Conservation (phyloP, 2,113 vertebrate species). For the Nerophis ophidion region DNA sequence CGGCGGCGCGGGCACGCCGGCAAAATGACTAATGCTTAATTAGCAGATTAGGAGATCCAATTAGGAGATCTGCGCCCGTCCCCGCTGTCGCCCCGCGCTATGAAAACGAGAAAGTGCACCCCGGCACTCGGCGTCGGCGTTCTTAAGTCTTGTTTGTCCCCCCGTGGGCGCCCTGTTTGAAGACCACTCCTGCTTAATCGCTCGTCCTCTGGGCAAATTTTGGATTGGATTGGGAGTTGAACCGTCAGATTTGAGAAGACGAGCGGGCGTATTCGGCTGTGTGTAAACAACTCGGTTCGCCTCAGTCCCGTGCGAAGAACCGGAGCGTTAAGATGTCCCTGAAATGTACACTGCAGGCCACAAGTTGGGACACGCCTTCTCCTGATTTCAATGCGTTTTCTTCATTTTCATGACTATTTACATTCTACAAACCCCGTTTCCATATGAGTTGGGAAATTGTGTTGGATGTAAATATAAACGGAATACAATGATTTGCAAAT, state of each 20-base stretch:
- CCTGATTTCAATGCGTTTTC: too few species aligned
- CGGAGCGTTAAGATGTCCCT: too few species aligned
- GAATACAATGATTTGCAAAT: too few species aligned
- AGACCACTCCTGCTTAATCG: constrained; percentile 14
- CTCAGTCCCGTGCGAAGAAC: too few species aligned
- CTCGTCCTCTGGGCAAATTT: constrained; percentile 21
- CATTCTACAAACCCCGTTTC: too few species aligned
- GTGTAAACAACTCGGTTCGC: too few species aligned
- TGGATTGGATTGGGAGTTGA: constrained; percentile 3
- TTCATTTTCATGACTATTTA: too few species aligned
- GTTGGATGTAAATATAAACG: too few species aligned
- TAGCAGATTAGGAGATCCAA: constrained; percentile 76
- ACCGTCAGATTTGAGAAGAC: constrained; percentile 7
- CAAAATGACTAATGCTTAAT: constrained; percentile 68
- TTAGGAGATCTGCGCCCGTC: constrained; percentile 72
- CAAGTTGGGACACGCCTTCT: too few species aligned
- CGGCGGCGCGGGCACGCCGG: constrained; percentile 32
- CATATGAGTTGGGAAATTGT: too few species aligned
- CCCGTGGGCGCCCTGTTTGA: constrained; percentile 28
- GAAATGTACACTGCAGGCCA: too few species aligned
- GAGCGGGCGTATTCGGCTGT: too few species aligned
- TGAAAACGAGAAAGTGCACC: constrained; percentile 61
- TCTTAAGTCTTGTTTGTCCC: constrained; percentile 31
- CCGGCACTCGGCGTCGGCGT: background rate
- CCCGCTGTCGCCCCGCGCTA: constrained; percentile 54